Evolutionary conservation across 1,140 invertebrate genomes (phyloP), one percentile per base, ranked within the genome.

Genomic region (Cardiocondyla obscurior): DNA sequence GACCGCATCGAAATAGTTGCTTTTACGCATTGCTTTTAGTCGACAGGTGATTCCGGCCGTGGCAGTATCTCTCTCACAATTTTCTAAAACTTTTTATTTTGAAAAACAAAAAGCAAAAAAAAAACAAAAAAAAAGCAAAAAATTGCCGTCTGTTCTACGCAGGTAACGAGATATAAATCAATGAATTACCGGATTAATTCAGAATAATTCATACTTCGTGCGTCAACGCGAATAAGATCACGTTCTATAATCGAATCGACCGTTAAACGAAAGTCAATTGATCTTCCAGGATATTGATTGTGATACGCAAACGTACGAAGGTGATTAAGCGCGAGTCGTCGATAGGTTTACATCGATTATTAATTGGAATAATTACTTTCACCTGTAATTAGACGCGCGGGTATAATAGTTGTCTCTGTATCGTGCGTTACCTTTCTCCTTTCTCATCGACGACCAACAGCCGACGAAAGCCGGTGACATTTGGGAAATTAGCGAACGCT

Each of bases 401-500:
- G n/a, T n/a, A n/a, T n/a, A n/a, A n/a, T n/a, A n/a, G n/a, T n/a
- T n/a, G n/a, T n/a, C n/a, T n/a, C n/a, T n/a, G n/a, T n/a, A n/a
- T n/a, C n/a, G n/a, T n/a, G 36, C 39, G 16, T 30, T 12, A 14
- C 36, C 12, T 44, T 1, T 33, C 16, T 33, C 72, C 33, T 49
- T 64, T 44, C 49, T 53, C 36, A 5, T 39, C 36, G n/a, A n/a
- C n/a, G n/a, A n/a, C n/a, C n/a, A n/a, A n/a, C n/a, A n/a, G n/a
- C n/a, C n/a, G n/a, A n/a, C 36, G 36, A 39, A 81, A 81, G 44
- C 60, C 46, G 44, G 25, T 28, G 64, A 82, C 42, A 64, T 79
- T n/a, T 44, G 28, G 55, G 62, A 88, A 88, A 88, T 88, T 88
- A 88, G 86, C 79, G 72, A n/a, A 79, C 83, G 84, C 89, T 89